phyloP scores from a whole-genome alignment of 1,140 invertebrate genomes.

The Diuraphis noxia region DNA sequence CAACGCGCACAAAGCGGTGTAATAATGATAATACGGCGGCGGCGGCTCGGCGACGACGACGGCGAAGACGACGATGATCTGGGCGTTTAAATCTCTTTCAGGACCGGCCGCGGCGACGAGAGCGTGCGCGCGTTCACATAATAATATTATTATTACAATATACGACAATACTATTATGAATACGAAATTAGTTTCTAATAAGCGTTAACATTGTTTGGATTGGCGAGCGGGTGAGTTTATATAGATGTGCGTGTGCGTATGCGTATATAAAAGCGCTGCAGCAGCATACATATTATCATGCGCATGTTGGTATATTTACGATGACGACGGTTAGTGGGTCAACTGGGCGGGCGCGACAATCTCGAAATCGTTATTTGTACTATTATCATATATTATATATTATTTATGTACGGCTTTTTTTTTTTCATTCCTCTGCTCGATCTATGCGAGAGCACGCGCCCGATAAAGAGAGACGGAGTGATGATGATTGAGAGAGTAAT shows the following conservation, averaged over 20 bases:
- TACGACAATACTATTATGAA: slow-evolving; percentile 11
- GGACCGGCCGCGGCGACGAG: not conserved
- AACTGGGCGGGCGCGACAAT: not conserved
- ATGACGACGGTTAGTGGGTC: slow-evolving; percentile 27
- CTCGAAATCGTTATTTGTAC: slow-evolving; percentile 31
- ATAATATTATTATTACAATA: not conserved
- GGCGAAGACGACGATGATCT: not conserved
- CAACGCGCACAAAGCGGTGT: slow-evolving; percentile 26
- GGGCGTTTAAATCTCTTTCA: slow-evolving; percentile 38
- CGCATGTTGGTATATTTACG: not conserved
- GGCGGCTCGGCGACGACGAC: not conserved
- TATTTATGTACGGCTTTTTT: not conserved
- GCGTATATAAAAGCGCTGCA: not conserved
- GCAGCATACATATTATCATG: not conserved
- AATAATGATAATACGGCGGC: not conserved
- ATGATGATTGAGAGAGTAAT: not conserved
- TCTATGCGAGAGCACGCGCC: slow-evolving; percentile 1
- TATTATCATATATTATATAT: slow-evolving; percentile 6
- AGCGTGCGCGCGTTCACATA: not conserved
- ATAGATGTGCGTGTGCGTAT: not conserved
- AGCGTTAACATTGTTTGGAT: slow-evolving; percentile 30
- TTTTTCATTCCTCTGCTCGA: not conserved
- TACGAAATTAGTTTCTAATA: slow-evolving; percentile 44
- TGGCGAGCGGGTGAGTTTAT: not conserved
- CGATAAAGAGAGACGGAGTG: not conserved